These are phyloP conservation scores for Xiphorhynchus elegans DNA, from an alignment of 2,113 vertebrate species.

Conservation along the genomic window DNA sequence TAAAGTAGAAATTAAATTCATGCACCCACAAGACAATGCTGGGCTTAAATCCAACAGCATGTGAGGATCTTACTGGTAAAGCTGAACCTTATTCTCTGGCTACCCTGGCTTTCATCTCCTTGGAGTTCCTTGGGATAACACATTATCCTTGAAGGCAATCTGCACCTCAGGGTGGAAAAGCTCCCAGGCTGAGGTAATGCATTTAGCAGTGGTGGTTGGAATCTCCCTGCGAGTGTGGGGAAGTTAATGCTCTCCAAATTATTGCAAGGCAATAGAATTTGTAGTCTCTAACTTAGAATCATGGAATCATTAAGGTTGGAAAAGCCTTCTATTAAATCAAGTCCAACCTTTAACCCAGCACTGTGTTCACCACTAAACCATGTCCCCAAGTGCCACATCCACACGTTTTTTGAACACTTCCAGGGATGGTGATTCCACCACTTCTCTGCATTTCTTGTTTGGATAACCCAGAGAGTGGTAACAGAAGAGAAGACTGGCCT, in stretches of 20 bases:
- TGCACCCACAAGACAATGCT: not conserved
- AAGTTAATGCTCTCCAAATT: not conserved
- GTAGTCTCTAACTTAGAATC: not conserved
- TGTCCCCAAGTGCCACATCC: not conserved
- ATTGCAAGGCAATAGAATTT: not conserved
- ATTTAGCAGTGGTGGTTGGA: accelerated
- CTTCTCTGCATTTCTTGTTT: not conserved
- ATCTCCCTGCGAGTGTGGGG: not conserved
- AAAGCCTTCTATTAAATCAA: not conserved
- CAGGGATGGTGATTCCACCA: not conserved
- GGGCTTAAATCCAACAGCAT: not conserved
- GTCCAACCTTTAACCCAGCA: not conserved
- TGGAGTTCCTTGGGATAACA: not conserved
- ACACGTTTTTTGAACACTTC: not conserved
- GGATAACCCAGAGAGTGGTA: not conserved
- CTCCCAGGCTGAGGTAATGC: not conserved
- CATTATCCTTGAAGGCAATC: not conserved
- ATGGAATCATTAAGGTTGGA: not conserved
- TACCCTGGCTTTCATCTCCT: not conserved
- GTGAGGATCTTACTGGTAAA: not conserved
- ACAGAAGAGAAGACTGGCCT: not conserved
- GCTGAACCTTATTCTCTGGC: not conserved
- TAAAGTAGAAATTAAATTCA: not conserved
- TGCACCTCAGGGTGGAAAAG: not conserved
- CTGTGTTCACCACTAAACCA: too few relatives aligned